Conservation (phyloP, 2,797 vertebrate species). For the Pipistrellus pygmaeus region DNA sequence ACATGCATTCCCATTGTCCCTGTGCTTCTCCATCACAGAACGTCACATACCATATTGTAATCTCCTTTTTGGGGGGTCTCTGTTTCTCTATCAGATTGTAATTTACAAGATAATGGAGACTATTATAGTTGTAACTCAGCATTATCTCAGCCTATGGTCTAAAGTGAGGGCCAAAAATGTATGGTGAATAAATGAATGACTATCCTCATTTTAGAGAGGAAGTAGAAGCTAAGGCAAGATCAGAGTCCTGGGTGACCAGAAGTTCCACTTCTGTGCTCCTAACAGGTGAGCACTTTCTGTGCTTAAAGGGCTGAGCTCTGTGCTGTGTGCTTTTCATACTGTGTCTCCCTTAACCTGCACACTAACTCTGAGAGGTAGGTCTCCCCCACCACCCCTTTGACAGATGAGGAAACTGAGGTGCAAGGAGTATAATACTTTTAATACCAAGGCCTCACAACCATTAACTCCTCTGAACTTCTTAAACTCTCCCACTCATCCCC, state of each 20-base stretch:
- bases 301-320: fast-evolving
- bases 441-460: not conserved
- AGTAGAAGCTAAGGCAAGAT: not conserved
- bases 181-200: not conserved
- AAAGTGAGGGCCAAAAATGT: not conserved
- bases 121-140: not conserved
- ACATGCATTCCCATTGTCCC: not conserved
- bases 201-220: not conserved
- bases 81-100: not conserved
- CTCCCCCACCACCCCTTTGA: fast-evolving
- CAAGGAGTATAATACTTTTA: not conserved
- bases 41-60: not conserved
- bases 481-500: too few relatives aligned
- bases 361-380: not conserved
- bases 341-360: not conserved
- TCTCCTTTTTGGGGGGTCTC: not conserved
- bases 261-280: not conserved
- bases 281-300: not conserved
- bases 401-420: not conserved
- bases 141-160: not conserved
- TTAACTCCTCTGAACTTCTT: not conserved
- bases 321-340: fast-evolving
- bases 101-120: conserved; percentile 3
- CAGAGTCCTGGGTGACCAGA: not conserved
- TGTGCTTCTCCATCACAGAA: not conserved